Conservation (phyloP, 30 jellyfish, hydroid and myxozoan species). For the Hydractinia echinata region DNA sequence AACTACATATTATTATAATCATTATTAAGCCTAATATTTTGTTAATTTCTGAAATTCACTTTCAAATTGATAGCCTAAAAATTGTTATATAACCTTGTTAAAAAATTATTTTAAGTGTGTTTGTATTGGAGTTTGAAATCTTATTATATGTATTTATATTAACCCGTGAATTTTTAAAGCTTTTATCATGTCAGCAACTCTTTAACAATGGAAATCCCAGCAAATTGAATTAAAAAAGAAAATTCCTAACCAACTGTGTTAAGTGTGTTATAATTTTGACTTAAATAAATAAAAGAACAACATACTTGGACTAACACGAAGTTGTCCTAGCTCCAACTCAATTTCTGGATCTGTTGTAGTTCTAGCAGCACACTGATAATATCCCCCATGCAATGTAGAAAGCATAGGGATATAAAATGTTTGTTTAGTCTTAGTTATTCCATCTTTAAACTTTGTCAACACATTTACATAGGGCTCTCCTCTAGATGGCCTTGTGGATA, state of each 20-base stretch:
- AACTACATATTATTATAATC: too few relatives aligned
- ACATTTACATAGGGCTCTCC: background rate
- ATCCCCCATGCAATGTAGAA: background rate
- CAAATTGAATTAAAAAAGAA: background rate
- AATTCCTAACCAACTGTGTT: background rate
- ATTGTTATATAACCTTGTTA: too few relatives aligned
- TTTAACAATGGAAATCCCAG: background rate
- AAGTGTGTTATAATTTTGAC: too few relatives aligned
- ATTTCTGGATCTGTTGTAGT: background rate
- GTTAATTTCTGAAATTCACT: too few relatives aligned
- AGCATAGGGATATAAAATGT: background rate
- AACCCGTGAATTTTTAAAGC: too few relatives aligned
- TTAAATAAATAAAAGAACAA: too few relatives aligned
- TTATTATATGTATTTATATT: too few relatives aligned
- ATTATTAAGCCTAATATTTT: too few relatives aligned
- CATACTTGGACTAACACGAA: background rate
- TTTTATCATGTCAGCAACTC: background rate
- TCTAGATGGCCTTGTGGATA: background rate
- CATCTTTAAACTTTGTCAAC: slow-evolving; percentile 1
- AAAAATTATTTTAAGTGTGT: too few relatives aligned
- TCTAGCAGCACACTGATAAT: slow-evolving; percentile 7
- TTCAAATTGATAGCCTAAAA: too few relatives aligned
- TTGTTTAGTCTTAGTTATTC: slow-evolving; percentile 3
- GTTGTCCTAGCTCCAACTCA: slow-evolving; percentile 3
- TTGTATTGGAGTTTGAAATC: too few relatives aligned